Conservation (phyloP, 2,888 invertebrate genomes). For the Arctia plantaginis region DNA sequence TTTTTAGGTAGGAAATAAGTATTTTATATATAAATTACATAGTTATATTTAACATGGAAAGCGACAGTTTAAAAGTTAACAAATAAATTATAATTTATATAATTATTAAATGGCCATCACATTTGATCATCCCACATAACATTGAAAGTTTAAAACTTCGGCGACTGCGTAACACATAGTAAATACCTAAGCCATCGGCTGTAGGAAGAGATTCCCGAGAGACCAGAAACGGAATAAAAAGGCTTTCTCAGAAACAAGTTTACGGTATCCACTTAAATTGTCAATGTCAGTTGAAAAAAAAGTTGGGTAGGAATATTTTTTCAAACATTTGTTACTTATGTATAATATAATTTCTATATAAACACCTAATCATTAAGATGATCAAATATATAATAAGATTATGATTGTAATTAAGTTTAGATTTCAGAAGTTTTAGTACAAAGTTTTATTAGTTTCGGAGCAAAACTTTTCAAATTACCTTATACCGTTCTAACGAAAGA, state of each 20-base stretch:
- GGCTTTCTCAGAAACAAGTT: background rate
- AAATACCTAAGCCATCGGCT: background rate
- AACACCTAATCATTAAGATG: background rate
- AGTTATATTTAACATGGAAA: no score
- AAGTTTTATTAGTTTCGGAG: background rate
- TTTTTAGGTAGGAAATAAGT: no score
- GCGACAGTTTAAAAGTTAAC: no score
- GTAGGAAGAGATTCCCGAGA: background rate
- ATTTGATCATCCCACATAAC: background rate
- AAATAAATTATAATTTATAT: no score
- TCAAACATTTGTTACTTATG: no score
- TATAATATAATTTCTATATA: no score
- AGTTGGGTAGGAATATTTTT: no score
- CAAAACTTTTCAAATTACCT: constrained; percentile 3
- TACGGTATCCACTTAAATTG: background rate
- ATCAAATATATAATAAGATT: background rate
- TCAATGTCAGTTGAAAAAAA: background rate
- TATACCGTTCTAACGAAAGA: background rate
- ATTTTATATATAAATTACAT: no score
- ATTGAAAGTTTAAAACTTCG: background rate
- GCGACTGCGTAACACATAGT: background rate
- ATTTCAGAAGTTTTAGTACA: background rate
- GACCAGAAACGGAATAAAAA: background rate
- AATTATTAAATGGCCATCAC: no score
- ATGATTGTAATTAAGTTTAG: constrained; percentile 1